Base-by-base conservation (phyloP, 2,113 vertebrate species). In the Elanoides forficatus region DNA sequence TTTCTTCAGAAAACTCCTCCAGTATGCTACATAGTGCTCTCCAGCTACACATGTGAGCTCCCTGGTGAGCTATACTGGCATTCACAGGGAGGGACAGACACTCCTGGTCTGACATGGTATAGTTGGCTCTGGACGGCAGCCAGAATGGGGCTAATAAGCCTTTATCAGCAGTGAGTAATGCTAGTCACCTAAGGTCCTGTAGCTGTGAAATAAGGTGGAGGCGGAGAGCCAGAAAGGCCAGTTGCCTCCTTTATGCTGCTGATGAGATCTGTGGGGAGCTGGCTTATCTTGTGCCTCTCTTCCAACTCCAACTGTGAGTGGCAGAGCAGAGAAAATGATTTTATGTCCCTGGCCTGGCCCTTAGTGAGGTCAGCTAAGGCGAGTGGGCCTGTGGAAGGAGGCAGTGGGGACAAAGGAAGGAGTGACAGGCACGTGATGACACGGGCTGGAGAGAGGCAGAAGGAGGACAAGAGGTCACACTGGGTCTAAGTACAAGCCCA, bases 401-500 rank as follows among this genome's bases (percentile, higher is more conserved):
- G 17, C 22, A 72, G 52, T 1, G 4, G 34, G 15, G 19, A 56
- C 36, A 65, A 79, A 94, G 55, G 29, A 79, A 65, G 29, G 36
- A 85, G 21, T 63, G 36, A 52, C n/a, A 79, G 25, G 7, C 5
- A 0, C 22, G 48, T 70, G 36, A 42, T 66, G 9, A 21, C 15
- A 13, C 8, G 1, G 21, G 23, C 15, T 88, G 48, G 42, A 60
- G 40, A 43, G 74, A 65, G n/a, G 10, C 0, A 0, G 65, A 86
- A 34, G 26, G 15, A 42, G 40, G 14, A 71, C 6, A 12, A 72
- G 47, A 56, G 23, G 14, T 93, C 14, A 15, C 36, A 20, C 7
- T 58, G 19, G 26, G 9, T 48, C 40, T 7, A 1, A 59, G 20
- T 38, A 14, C 14, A 32, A 14, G 19, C 32, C 15, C 0, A 1